These are phyloP conservation scores for Drosophila subquinaria DNA, from an alignment of 2,888 invertebrate genomes.

Conservation along the genomic window DNA sequence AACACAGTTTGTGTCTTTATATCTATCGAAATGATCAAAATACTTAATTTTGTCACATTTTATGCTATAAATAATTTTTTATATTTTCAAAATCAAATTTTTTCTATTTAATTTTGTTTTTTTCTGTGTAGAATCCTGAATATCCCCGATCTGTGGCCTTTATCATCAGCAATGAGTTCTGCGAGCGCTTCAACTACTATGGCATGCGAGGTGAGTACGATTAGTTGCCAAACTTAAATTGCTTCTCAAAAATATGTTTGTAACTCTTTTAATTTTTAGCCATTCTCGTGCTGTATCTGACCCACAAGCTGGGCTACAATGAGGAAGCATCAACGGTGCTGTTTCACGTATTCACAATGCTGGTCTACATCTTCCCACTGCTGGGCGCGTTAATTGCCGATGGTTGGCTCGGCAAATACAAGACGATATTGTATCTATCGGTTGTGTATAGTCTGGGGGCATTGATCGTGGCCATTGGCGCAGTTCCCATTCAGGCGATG, in stretches of 20 bases:
- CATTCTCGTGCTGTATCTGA: constrained; percentile 95
- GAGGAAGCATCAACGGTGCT: constrained; percentile 93
- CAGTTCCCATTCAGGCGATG: constrained; percentile 88
- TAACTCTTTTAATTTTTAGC: constrained; percentile 87
- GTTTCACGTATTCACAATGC: constrained; percentile 95
- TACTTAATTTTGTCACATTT: too few relatives aligned
- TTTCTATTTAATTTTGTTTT: not conserved
- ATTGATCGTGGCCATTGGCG: constrained; percentile 90
- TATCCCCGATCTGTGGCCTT: constrained; percentile 96
- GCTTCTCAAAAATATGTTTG: constrained; percentile 49
- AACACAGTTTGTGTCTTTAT: too few relatives aligned
- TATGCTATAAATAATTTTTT: not conserved
- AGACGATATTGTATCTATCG: constrained; percentile 93
- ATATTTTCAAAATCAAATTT: not conserved
- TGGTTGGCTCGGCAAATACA: constrained; percentile 95
- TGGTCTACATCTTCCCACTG: constrained; percentile 88
- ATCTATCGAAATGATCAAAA: too few relatives aligned
- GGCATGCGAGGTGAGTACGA: constrained; percentile 95
- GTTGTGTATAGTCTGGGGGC: constrained; percentile 95
- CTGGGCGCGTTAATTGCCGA: constrained; percentile 98
- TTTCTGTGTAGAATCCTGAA: constrained; percentile 3
- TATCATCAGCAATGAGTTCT: constrained; percentile 98
- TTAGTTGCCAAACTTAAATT: constrained; percentile 5
- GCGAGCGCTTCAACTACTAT: constrained; percentile 98
- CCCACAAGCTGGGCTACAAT: constrained; percentile 90